Evolutionary conservation across 1,140 invertebrate genomes (phyloP).

Genomic region (Macrosteles quadrilineatus): DNA sequence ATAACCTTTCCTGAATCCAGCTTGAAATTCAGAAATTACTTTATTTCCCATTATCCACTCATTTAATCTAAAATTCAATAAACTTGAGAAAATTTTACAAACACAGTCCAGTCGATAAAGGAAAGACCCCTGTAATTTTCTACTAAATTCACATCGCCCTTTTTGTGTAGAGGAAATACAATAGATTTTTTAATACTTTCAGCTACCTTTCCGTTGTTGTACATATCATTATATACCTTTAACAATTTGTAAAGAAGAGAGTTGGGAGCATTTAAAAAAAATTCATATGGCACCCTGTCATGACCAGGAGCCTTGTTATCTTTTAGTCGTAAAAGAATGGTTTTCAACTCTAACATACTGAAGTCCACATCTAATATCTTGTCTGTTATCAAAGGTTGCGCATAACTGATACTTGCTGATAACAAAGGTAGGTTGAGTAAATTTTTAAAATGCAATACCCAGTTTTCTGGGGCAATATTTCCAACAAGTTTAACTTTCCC

Average conservation of each 20-base stretch:
- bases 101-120: constrained; percentile 30
- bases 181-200: constrained; percentile 6
- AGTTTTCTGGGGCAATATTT: too few species aligned
- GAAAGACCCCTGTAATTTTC: constrained; percentile 33
- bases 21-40: constrained; percentile 15
- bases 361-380: constrained; percentile 1
- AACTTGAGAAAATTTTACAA: constrained; percentile 22
- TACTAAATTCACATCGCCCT: constrained; percentile 22
- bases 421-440: background rate
- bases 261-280: constrained; percentile 10
- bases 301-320: constrained; percentile 24
- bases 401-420: background rate
- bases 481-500: too few species aligned
- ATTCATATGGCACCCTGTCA: constrained; percentile 32
- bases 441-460: background rate
- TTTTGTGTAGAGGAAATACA: constrained; percentile 29
- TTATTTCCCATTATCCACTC: background rate
- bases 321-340: background rate
- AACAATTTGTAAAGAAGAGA: constrained; percentile 1
- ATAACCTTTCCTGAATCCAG: constrained; percentile 30
- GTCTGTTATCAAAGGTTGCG: background rate
- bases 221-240: constrained; percentile 23
- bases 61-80: constrained; percentile 18
- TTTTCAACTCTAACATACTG: constrained; percentile 1
- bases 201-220: background rate